Evolutionary conservation across 2,888 invertebrate genomes (phyloP), one percentile per base, ranked within the genome.

Genomic region (Stenichneumon culpator): DNA sequence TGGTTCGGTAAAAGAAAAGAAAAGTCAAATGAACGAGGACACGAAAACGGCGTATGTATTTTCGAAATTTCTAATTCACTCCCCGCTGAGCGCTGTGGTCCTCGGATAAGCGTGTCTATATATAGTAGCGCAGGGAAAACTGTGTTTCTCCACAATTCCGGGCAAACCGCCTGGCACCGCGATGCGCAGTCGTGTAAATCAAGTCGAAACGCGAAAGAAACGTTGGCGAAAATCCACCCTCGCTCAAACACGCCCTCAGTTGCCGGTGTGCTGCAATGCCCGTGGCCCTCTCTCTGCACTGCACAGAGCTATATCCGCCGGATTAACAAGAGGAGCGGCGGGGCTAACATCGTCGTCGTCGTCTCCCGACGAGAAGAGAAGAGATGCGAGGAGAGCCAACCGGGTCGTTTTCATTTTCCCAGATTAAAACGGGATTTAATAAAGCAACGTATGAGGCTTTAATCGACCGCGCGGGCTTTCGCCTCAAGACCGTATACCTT

Each of bases 341-440:
- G 85, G 79, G 75, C 67, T 75, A 86, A 78, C 82, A 82, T 79
- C 77, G 82, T 80, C 77, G 77, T 81, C 68, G 80, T 74, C 67
- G 54, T 65, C 81, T 77, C 69, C 69, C 80, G 68, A 69, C 79
- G 82, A 65, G 54, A 54, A 72, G 67, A 70, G 82, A 79, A 72
- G 85, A 82, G 79, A 84, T 54, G 75, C 68, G 73, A 68, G 67
- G 52, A 44, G 67, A 72, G 84, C 73, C 50, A 57, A 67, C 65
- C 79, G 83, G 84, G 86, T 88, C 90, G 90, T 91, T 92, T 92
- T 92, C 91, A 91, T 92, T 92, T 91, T 90, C 89, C 89, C 89
- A 91, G 92, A 92, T 92, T 92, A 92, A 92, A 92, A 91, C 89
- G 89, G 90, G 91, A 92, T 92, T 92, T 92, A 92, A 92, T 92